Evolutionary conservation across 2,888 invertebrate species (phyloP).

Genomic region (Xiphydria camelus): DNA sequence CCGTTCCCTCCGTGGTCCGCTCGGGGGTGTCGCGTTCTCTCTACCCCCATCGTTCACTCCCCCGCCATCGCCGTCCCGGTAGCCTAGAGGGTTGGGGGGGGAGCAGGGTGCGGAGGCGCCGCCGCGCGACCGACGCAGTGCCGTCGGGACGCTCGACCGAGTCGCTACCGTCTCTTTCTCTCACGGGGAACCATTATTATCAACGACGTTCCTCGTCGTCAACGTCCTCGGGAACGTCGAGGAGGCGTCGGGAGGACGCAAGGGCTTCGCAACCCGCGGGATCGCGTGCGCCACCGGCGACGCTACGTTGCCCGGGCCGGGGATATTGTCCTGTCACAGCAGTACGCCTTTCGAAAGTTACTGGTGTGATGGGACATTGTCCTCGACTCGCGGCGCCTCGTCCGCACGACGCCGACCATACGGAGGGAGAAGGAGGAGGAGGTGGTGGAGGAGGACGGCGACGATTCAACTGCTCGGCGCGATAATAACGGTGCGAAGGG

Average conservation of each 20-base stretch:
- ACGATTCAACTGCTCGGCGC: too few relatives aligned
- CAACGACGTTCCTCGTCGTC: slow-evolving; percentile 13
- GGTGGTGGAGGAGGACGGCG: too few relatives aligned
- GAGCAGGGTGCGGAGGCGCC: slow-evolving; percentile 47
- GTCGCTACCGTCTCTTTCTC: slow-evolving; percentile 32
- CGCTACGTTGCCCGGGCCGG: slow-evolving; percentile 62
- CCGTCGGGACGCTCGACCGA: slow-evolving; percentile 54
- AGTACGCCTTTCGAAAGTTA: slow-evolving; percentile 78
- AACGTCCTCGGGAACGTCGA: slow-evolving; percentile 5
- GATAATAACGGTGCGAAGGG: too few relatives aligned
- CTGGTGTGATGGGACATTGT: slow-evolving; percentile 94
- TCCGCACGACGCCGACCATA: background rate
- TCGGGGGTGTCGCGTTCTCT: slow-evolving; percentile 32
- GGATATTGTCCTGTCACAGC: slow-evolving; percentile 99
- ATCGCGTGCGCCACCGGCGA: slow-evolving; percentile 15
- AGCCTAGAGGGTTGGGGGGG: slow-evolving; percentile 8
- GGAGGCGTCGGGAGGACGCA: too few relatives aligned
- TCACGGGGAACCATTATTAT: too few relatives aligned
- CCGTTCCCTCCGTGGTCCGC: slow-evolving; percentile 35
- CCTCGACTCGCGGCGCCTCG: slow-evolving; percentile 59
- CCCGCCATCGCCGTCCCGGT: slow-evolving; percentile 39
- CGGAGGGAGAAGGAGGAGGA: background rate
- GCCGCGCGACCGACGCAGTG: slow-evolving; percentile 55
- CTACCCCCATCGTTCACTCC: slow-evolving; percentile 3
- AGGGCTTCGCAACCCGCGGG: slow-evolving; percentile 4